Base-by-base conservation (phyloP, 1,140 invertebrate genomes). In the Diorhabda carinulata region DNA sequence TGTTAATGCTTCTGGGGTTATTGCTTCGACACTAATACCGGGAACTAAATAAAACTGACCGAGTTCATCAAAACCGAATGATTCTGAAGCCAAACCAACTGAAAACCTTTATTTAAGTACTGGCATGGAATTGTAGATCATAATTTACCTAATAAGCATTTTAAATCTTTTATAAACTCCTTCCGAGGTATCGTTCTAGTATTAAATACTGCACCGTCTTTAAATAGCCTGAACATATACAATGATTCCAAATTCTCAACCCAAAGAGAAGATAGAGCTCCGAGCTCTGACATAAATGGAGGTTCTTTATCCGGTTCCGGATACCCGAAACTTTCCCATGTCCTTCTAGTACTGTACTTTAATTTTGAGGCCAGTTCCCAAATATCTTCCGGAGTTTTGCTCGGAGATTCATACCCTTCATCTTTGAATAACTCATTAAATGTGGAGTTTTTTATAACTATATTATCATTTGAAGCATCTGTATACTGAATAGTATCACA, bases 21-120 rank as follows among this genome's bases (percentile, higher is more conserved):
- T 61, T 9, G 77, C 78, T 59, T 79, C 74, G 8, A 78, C 68
- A 52, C 67, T 73, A 10, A 77, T 72, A 61, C 70, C 68, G 25
- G 77, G 71, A 6, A 71, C 57, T 10, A 80, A 66, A 42, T 72
- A 70, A 68, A 81, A 75, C 56, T 74, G 66, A 4, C 72, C 72
- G 5, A 69, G 56, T 56, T 70, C 69, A 56, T 75, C 71, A 41
- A 68, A 68, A 63, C 61, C 70, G 63, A 80, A 81, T 6, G 71
- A 73, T 56, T 78, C 72, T 6, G 78, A 77, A 43, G 73, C 70
- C 68, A 79, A 77, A 25, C 78, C 78, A 62, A 79, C 78, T 79
- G 72, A 61, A 76, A 79, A 61, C n/a, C 45, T 56, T 9, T 41
- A 66, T 41, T 40, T 6, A 52, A 52, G 45, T 52, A 52, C 8